Conservation (phyloP, 2,888 invertebrate species). For the Drepanosiphum platanoidis region DNA sequence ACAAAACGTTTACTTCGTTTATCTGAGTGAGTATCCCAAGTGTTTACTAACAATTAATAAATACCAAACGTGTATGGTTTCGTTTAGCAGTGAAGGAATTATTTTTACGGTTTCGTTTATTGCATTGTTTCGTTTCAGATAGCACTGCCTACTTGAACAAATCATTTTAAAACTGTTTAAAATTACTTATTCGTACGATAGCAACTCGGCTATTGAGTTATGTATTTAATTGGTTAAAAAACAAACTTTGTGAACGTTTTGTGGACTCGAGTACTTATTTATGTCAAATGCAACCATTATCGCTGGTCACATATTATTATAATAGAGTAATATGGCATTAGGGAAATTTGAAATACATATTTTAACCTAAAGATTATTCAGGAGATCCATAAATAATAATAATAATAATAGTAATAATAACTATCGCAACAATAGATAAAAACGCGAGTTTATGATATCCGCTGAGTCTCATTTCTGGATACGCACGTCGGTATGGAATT, state of each 20-base stretch:
- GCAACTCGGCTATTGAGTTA: too few species aligned
- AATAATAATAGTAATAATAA: not conserved
- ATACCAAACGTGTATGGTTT: not conserved
- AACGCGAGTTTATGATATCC: not conserved
- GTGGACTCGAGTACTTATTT: too few species aligned
- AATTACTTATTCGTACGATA: too few species aligned
- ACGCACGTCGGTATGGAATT: slow-evolving; percentile 83
- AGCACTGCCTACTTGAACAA: not conserved
- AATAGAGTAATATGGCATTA: not conserved
- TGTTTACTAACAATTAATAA: too few species aligned
- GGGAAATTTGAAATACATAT: not conserved
- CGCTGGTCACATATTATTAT: not conserved
- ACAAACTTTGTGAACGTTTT: not conserved
- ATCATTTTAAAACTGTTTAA: not conserved
- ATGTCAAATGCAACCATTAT: not conserved
- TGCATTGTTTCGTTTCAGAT: too few species aligned
- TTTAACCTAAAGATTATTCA: not conserved
- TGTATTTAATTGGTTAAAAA: not conserved
- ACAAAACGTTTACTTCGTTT: not conserved
- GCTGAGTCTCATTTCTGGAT: slow-evolving; percentile 41
- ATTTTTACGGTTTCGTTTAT: too few species aligned
- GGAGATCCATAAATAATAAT: not conserved
- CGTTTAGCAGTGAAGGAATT: too few species aligned
- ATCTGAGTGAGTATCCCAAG: not conserved
- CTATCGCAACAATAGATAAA: not conserved